Base-by-base conservation (phyloP, 2,888 invertebrate genomes). In the Pimpla rufipes region DNA sequence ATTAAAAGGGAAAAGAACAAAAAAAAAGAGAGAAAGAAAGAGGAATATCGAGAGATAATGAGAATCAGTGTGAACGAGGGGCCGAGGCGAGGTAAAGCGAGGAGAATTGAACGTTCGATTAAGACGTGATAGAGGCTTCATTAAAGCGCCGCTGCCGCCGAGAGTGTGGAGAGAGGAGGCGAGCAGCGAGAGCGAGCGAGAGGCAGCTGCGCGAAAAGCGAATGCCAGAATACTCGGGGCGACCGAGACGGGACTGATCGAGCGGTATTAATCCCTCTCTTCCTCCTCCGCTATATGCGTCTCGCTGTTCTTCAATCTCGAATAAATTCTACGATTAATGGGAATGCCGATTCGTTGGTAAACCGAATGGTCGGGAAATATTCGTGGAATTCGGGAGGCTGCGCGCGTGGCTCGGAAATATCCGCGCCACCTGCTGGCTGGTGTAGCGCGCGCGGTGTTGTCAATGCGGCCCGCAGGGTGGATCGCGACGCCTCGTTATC, bases 61-160 rank as follows among this genome's bases (percentile, higher is more conserved):
- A 76, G 76, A 83, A 79, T 79, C 79, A 68, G 83, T 76, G 76
- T 70, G 79, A 83, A 83, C 66, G 62, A 73, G 66, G 23, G 35
- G 40, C 29, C 35, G 50, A 62, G 55, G 11, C 10, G 29, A 55
- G 13, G 29, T 18, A 62, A 68, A 50, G 62, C 21, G 16, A 29
- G 52, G 62, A 67, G 66, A 75, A 68, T 42, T 55, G 73, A 78
- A 68, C 68, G 76, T 78, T 82, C 74, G 78, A 82, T 79, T 75
- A 75, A 75, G 79, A 75, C 79, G 75, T 71, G 83, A 83, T 71
- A 76, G 71, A 79, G 70, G 57, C 75, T 83, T 78, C 78, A 70
- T 82, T 82, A 78, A 74, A 82, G 73, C 45, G 47, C 52, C 18
- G 74, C 70, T 70, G n/a, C n/a, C n/a, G 68, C 45, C 23, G 21